Evolutionary conservation across 2,797 vertebrate genomes (phyloP), one percentile per base, ranked within the genome.

Genomic region (Oryzias dopingdopingensis): DNA sequence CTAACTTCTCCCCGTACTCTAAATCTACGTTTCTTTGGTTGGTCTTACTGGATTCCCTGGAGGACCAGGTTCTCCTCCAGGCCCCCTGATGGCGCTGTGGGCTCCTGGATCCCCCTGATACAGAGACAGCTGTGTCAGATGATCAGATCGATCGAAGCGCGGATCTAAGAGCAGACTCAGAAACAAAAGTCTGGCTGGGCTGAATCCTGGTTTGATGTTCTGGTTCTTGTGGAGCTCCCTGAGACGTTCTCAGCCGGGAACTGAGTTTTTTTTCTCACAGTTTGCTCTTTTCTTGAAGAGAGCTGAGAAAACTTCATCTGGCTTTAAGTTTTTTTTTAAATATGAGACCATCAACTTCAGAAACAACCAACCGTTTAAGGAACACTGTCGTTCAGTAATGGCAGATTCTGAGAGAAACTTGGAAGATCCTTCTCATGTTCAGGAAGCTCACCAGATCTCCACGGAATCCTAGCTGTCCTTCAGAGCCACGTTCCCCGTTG

Each of bases 371-470:
- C 7, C 8, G 8, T 32, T 32, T 7, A 8, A 32, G 8, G 32
- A 37, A 13, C 10, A 37, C 32, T 3, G 8, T 12, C 0, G 2
- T 12, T 37, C 32, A 26, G 26, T 26, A 5, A 7, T 26, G 26
- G 26, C 1, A 5, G 26, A 26, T 26, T 26, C 7, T 6, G 26
- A 7, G 26, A 26, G 26, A 26, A 26, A 26, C 6, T 2, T 4
- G 2, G 32, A 37, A 37, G 32, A 37, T 12, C 32, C 32, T 37
- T 12, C 32, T 37, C 8, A 12, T 13, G 32, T 37, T 22, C 29
- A 50, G 3, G 7, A 45, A 55, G 22, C 93, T 92, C 70, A 95
- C 94, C 59, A 85, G 84, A 81, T 95, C 93, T 77, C 94, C 94
- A 85, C 92, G 90, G 47, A 94, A 67, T 56, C 94, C 94, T 83